Conservation (phyloP, 2,113 vertebrate genomes). For the Garra rufa region DNA sequence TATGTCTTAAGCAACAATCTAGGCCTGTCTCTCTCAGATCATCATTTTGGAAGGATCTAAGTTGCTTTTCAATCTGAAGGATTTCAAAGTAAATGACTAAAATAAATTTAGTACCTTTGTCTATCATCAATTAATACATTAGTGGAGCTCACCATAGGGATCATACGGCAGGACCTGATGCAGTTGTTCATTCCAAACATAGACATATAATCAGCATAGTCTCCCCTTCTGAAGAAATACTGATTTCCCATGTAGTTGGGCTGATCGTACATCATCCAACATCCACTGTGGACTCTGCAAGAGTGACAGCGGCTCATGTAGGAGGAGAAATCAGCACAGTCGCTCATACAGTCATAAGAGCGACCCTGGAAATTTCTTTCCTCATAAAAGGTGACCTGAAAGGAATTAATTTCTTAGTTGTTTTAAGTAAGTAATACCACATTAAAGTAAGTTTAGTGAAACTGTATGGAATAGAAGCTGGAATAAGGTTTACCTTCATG, state of each 20-base stretch:
- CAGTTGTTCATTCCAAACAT: slow-evolving; percentile 58
- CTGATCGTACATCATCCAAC: slow-evolving; percentile 60
- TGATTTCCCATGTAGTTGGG: slow-evolving; percentile 53
- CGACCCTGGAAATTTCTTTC: slow-evolving; percentile 72
- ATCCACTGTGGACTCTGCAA: slow-evolving; percentile 56
- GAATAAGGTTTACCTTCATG: background rate
- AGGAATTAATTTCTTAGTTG: background rate
- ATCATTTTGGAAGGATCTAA: background rate
- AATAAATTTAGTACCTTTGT: background rate
- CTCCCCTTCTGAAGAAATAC: slow-evolving; percentile 56
- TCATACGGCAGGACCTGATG: slow-evolving; percentile 65
- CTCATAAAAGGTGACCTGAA: slow-evolving; percentile 72
- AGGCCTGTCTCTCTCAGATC: background rate
- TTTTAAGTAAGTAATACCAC: background rate
- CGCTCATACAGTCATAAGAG: slow-evolving; percentile 70
- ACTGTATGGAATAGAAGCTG: background rate
- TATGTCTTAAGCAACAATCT: background rate
- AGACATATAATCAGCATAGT: slow-evolving; percentile 61
- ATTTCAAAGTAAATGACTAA: background rate
- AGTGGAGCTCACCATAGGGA: slow-evolving; percentile 54
- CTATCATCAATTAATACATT: background rate
- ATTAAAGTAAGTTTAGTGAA: background rate
- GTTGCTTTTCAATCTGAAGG: background rate
- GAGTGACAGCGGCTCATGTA: slow-evolving; percentile 63
- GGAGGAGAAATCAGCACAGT: slow-evolving; percentile 65